Conservation (phyloP, 2,797 vertebrate species). For the Acomys russatus region DNA sequence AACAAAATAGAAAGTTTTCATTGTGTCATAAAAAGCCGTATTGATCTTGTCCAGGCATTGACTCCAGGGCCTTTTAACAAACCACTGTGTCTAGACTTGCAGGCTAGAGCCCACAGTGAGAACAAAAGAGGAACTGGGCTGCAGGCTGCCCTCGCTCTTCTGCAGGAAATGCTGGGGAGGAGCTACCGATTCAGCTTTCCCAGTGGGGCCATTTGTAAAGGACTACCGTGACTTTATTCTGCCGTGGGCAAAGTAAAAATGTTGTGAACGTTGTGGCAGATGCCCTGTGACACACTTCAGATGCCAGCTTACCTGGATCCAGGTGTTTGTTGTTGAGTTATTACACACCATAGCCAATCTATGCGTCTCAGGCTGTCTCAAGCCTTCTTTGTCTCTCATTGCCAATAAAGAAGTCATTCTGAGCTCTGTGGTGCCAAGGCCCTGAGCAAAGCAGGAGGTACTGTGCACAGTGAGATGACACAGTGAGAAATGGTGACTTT, state of each 20-base stretch:
- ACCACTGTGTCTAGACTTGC: constrained; percentile 76
- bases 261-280: not conserved
- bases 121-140: constrained; percentile 64
- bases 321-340: not conserved
- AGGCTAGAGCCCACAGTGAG: constrained; percentile 57
- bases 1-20: constrained; percentile 81
- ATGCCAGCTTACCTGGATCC: not conserved
- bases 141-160: not conserved
- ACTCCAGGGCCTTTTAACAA: constrained; percentile 82
- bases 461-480: too few relatives aligned
- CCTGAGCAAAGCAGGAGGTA: too few relatives aligned
- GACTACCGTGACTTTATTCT: constrained; percentile 61
- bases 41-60: constrained; percentile 85
- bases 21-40: constrained; percentile 83
- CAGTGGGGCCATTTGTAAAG: constrained; percentile 65
- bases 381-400: not conserved
- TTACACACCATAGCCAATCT: not conserved
- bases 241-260: not conserved
- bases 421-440: not conserved
- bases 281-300: not conserved
- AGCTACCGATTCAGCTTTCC: constrained; percentile 58
- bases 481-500: not conserved
- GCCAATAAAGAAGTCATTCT: not conserved
- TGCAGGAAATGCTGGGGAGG: not conserved
- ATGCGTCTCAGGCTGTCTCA: not conserved